Base-by-base conservation (phyloP, 2,888 invertebrate species). In the Stenolophus ochropezus region DNA sequence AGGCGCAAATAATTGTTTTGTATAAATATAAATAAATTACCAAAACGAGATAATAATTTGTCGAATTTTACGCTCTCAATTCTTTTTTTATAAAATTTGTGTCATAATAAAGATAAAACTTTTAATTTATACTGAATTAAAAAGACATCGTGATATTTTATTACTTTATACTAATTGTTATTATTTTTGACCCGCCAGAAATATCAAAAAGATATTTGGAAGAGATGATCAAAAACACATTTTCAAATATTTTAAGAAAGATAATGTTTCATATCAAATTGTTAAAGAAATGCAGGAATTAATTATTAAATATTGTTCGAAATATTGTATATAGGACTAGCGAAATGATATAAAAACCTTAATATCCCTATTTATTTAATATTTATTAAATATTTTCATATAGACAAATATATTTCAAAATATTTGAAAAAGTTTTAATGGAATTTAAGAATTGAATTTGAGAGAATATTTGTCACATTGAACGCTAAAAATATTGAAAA, bases 31-130 rank as follows among this genome's bases (percentile, higher is more conserved):
- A 69, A 69, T 14, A 69, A 14, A 16, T 69, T 33, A 75, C 53
- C 53, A 75, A 51, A 53, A 75, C 14, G 53, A 75, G 75, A 75
- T 74, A 74, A 74, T 74, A 75, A 75, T 75, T 75, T 75, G 75
- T 75, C 53, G 75, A 75, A 75, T 53, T 75, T 75, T 74, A 74
- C 74, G 51, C 74, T 51, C 11, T n/a, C 20, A 49, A 16, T 73
- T 73, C 8, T 47, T 47, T 69, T 42, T 33, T 33, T 71, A 25
- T 42, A n/a, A 71, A 14, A 74, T 74, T 75, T 5, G 53, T 75
- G 75, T 75, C 75, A 75, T 53, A 75, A 75, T 75, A 75, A 53
- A 75, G 75, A 75, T 75, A 75, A 75, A 75, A 23, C 18, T 23
- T 21, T 75, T 75, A 75, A 75, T 75, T 75, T 75, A 75, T 75